Evolutionary conservation across 2,888 invertebrate species (phyloP), one percentile per base, ranked within the genome.

Genomic region (Penaeus monodon): DNA sequence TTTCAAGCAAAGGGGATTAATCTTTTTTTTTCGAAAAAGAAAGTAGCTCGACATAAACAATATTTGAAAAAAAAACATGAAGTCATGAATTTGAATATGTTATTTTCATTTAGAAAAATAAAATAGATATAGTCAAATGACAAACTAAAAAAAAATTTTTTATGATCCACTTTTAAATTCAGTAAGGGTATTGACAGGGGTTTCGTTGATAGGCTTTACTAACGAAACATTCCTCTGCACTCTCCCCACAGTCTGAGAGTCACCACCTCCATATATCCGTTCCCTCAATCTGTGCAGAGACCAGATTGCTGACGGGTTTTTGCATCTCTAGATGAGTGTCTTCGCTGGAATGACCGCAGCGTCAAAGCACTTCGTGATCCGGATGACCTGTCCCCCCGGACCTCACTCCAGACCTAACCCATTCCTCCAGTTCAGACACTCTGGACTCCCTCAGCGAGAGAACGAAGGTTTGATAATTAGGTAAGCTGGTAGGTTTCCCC

Each of bases 291-390:
- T 98, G 98, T 93, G 96, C 97, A 0, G 96, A 97, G 91, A 98
- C 92, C 99, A 98, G 93, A 98, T 99, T 91, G 96, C 97, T 20
- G 99, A 99, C 92, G 99, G 99, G 99, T 99, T 99, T n/a, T n/a
- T 92, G 98, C 97, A 92, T 97, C 98, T 0, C 93, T 99, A 90
- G 98, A 97, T 14, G 98, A 98, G 92, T 99, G 99, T 92, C 94
- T 99, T 38, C 98, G 99, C 92, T 99, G 99, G 99, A 99, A 99
- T 93, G 98, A n/a, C 2, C 94, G 99, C 29, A 89, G 68, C 86
- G 87, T 22, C 89, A 76, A 88, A 84, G 76, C 88, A 89, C 73
- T 88, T 89, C 38, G 89, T 49, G 88, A 89, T 64, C 66, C 80
- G 10, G 85, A 88, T 17, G 85, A 82, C 79, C 57, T 77, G 0